Evolutionary conservation across 2,888 invertebrate species (phyloP).

Genomic region (Serrognathus titanus): DNA sequence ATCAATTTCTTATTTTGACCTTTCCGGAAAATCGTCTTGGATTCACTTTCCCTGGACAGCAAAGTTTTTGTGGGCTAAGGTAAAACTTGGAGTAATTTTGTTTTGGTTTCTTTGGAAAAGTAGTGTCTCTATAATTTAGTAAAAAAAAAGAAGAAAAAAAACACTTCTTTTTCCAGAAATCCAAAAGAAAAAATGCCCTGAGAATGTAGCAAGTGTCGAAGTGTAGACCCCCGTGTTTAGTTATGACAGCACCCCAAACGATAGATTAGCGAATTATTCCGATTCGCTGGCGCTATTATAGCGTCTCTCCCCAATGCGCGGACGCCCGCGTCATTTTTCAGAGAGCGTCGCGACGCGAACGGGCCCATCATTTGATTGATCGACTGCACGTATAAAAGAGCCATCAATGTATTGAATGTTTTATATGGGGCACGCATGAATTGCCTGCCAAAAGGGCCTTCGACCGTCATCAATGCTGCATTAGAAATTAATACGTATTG

Average conservation of each 20-base stretch:
- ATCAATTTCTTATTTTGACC: too few species aligned
- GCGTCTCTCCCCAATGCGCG: slow-evolving; percentile 28
- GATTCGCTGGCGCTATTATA: slow-evolving; percentile 42
- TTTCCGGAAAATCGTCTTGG: too few species aligned
- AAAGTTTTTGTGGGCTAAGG: too few species aligned
- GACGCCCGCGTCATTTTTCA: slow-evolving; percentile 7
- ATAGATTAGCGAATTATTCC: slow-evolving; percentile 49
- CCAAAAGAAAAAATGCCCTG: slow-evolving; percentile 32
- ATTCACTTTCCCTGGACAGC: too few species aligned
- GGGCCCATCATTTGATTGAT: slow-evolving; percentile 39
- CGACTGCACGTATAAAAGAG: slow-evolving; percentile 40
- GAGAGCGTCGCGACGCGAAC: neutral
- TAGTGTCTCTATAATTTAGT: too few species aligned
- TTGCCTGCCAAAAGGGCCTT: slow-evolving; percentile 39
- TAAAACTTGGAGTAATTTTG: too few species aligned
- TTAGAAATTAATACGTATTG: slow-evolving; percentile 40
- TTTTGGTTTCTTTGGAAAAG: too few species aligned
- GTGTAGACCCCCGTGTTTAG: slow-evolving; percentile 27
- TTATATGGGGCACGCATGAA: slow-evolving; percentile 39
- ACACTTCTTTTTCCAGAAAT: neutral
- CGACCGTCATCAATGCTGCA: slow-evolving; percentile 37
- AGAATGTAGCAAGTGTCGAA: slow-evolving; percentile 42
- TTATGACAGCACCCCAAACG: slow-evolving; percentile 38
- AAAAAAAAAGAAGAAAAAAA: too few species aligned
- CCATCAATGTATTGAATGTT: slow-evolving; percentile 43